These are phyloP conservation scores for Gymnogyps californianus DNA, from an alignment of 2,113 vertebrate species.

Conservation along the genomic window DNA sequence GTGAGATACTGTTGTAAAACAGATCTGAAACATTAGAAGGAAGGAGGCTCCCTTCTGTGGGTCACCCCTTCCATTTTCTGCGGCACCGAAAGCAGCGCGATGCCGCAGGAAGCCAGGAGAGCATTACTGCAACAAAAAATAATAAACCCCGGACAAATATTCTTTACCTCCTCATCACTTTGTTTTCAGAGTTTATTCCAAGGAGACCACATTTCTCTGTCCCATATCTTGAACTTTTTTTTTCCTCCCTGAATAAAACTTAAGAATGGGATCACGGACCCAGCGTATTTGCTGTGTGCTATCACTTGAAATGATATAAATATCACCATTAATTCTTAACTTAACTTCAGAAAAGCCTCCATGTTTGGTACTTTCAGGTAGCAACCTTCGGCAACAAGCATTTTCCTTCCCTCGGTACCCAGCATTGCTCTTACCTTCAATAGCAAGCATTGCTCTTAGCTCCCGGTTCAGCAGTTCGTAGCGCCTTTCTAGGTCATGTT, in stretches of 20 bases:
- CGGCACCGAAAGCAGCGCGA: neutral
- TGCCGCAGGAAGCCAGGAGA: neutral
- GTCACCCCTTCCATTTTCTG: neutral
- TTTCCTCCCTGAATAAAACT: neutral
- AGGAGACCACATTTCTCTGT: neutral
- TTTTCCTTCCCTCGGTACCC: slow-evolving; percentile 83
- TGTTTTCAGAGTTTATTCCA: neutral
- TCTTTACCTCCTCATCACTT: neutral
- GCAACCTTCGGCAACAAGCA: neutral
- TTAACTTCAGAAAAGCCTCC: neutral
- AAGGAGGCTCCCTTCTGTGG: neutral
- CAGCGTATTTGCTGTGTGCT: neutral
- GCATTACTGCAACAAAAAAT: neutral
- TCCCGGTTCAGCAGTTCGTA: slow-evolving; percentile 98
- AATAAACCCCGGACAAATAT: neutral
- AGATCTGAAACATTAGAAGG: neutral
- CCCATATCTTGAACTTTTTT: accelerated
- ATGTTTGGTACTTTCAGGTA: neutral
- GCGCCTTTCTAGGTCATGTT: slow-evolving; percentile 98
- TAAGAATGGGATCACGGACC: neutral
- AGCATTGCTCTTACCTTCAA: slow-evolving; percentile 95
- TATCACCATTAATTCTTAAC: neutral
- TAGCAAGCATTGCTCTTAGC: slow-evolving; percentile 95
- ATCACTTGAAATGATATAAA: neutral
- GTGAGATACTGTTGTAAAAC: neutral